Evolutionary conservation across 2,888 invertebrate genomes (phyloP).

Genomic region (Elegia similella): DNA sequence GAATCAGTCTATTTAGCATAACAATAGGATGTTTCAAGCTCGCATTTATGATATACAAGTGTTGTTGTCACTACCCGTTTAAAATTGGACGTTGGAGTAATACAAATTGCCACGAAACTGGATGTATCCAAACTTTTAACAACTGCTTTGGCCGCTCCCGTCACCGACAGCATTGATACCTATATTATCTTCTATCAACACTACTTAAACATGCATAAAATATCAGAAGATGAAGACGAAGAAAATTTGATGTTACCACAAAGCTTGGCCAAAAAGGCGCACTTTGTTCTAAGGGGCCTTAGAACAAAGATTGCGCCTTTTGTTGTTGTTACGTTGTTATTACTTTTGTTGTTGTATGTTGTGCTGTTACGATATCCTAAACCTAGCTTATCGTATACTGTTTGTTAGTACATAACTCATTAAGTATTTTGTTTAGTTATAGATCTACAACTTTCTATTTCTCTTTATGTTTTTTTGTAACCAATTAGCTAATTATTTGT

Average conservation of each 20-base stretch:
- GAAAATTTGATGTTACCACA: no score
- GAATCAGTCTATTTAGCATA: background rate
- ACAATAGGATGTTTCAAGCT: background rate
- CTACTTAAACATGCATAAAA: background rate
- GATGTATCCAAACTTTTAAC: slow-evolving; percentile 3
- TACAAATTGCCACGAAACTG: background rate
- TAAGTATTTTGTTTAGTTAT: background rate
- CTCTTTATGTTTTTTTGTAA: background rate
- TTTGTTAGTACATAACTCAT: background rate
- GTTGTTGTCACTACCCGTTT: background rate
- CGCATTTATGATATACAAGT: background rate
- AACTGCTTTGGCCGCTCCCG: background rate
- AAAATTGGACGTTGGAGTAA: background rate
- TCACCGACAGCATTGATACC: background rate
- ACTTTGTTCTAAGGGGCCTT: no score
- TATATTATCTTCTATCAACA: background rate
- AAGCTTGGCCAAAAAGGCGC: no score
- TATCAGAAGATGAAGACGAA: slow-evolving; percentile 2
- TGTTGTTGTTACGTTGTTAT: no score
- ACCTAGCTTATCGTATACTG: background rate
- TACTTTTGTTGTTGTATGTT: background rate
- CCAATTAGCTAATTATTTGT: background rate
- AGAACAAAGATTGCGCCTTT: no score
- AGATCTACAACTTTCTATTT: background rate
- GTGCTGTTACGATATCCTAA: background rate